Evolutionary conservation across 92 coral and sea anemone species (phyloP).

Genomic region (Isaurus tuberculatus): DNA sequence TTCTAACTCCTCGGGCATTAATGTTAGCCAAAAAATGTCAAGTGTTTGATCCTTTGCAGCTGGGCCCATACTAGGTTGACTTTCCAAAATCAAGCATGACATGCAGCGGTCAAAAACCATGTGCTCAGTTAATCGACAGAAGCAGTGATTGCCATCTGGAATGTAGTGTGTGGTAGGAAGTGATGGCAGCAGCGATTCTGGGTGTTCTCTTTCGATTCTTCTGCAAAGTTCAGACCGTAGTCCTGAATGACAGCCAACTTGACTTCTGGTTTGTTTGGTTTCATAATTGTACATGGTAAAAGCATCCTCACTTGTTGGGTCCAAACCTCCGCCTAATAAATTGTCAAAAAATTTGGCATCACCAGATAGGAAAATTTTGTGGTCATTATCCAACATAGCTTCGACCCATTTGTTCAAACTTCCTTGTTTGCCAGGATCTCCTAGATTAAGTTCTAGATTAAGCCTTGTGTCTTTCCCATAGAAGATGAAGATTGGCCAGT

Average conservation of each 20-base stretch:
- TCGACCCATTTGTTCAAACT: too few species aligned
- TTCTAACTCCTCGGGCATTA: neutral
- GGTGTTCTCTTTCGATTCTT: neutral
- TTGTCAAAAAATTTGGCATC: too few species aligned
- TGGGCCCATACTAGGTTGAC: slow-evolving; percentile 22
- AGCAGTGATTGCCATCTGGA: slow-evolving; percentile 51
- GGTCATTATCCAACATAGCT: too few species aligned
- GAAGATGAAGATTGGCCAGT: too few species aligned
- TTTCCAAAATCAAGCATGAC: neutral
- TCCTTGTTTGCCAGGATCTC: too few species aligned
- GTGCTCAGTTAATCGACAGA: slow-evolving; percentile 52
- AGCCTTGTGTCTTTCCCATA: too few species aligned
- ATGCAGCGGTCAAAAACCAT: neutral
- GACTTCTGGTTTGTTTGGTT: slow-evolving; percentile 39
- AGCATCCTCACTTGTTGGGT: slow-evolving; percentile 41
- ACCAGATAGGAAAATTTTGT: too few species aligned
- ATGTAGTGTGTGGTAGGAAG: slow-evolving; percentile 33
- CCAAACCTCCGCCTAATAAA: slow-evolving; percentile 28
- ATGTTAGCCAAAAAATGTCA: slow-evolving; percentile 26
- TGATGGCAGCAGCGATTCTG: slow-evolving; percentile 28
- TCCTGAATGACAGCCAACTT: slow-evolving; percentile 44
- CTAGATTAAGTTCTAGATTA: too few species aligned
- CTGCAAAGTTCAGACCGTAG: slow-evolving; percentile 50
- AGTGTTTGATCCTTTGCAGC: slow-evolving; percentile 48
- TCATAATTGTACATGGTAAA: slow-evolving; percentile 46